A percentile compares a stretch with the other conserved stretches of the same genome.
These are phyloP conservation scores for Caenorhabditis wallacei DNA, from an alignment of 2,888 invertebrate species.

Conservation along the genomic window DNA sequence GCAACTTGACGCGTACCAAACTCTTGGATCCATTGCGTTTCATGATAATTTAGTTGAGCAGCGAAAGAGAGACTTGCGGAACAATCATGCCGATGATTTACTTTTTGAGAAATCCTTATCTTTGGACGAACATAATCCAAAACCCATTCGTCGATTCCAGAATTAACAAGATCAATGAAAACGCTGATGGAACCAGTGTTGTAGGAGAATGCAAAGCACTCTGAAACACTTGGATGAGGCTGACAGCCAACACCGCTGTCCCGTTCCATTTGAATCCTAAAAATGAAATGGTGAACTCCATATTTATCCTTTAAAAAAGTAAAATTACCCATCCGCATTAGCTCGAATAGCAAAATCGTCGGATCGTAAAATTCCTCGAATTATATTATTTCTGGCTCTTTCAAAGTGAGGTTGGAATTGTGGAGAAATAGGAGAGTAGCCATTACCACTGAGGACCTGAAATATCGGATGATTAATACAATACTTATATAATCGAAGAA, in stretches of 20 bases:
- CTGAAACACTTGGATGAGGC: slow-evolving; percentile 24
- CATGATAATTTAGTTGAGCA: slow-evolving; percentile 47
- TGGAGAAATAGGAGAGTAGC: slow-evolving; percentile 16
- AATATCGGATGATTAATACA: background rate
- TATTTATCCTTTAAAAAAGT: background rate
- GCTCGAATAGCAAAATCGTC: slow-evolving; percentile 25
- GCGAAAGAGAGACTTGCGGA: slow-evolving; percentile 29
- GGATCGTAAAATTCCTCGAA: slow-evolving; percentile 2
- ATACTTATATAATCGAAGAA: background rate
- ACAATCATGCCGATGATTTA: slow-evolving; percentile 54
- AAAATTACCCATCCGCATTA: slow-evolving; percentile 22
- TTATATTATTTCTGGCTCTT: background rate
- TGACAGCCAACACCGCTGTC: slow-evolving; percentile 20
- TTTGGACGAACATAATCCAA: slow-evolving; percentile 54
- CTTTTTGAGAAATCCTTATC: slow-evolving; percentile 44
- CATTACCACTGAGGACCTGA: slow-evolving; percentile 12
- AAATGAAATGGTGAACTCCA: background rate
- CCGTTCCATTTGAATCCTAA: slow-evolving; percentile 31
- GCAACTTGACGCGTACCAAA: background rate
- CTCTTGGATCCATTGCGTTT: slow-evolving; percentile 34
- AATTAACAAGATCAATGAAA: slow-evolving; percentile 32
- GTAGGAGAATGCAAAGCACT: slow-evolving; percentile 47
- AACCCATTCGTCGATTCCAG: slow-evolving; percentile 45
- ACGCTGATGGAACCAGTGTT: background rate
- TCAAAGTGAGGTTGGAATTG: slow-evolving; percentile 10